Conservation (phyloP, 1,140 invertebrate genomes). For the Psilanteris sp. region DNA sequence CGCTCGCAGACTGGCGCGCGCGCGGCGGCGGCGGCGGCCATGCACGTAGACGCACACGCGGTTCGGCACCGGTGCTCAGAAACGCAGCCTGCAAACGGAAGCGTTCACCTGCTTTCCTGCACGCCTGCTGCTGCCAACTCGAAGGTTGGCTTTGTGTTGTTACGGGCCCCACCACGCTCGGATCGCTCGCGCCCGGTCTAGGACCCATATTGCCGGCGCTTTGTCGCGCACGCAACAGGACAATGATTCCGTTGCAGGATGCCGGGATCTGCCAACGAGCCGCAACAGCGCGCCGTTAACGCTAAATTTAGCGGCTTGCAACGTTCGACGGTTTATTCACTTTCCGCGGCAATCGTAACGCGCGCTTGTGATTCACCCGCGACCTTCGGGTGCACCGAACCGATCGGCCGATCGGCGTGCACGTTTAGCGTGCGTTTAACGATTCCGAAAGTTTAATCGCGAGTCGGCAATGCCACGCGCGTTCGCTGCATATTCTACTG, state of each 20-base stretch:
- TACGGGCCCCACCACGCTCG: conserved; percentile 18
- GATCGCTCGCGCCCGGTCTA: neutral
- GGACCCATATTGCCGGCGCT: conserved; percentile 8
- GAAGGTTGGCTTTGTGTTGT: conserved; percentile 44
- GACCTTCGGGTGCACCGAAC: too few species aligned
- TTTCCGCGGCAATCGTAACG: too few species aligned
- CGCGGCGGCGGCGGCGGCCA: neutral
- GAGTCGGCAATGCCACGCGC: too few species aligned
- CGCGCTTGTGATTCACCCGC: too few species aligned
- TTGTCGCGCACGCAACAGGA: conserved; percentile 3
- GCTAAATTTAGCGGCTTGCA: too few species aligned
- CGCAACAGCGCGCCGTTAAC: too few species aligned
- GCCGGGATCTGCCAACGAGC: too few species aligned
- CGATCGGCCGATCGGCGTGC: too few species aligned
- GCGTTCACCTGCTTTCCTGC: conserved; percentile 62
- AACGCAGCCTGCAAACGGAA: conserved; percentile 63
- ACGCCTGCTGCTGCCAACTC: conserved; percentile 22
- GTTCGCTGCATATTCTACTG: too few species aligned
- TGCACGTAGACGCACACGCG: conserved; percentile 13
- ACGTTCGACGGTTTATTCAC: too few species aligned
- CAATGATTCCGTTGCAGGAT: conserved; percentile 17
- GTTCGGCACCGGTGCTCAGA: conserved; percentile 29
- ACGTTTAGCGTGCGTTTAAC: too few species aligned
- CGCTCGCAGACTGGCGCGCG: neutral
- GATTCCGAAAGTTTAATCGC: too few species aligned